Base-by-base conservation (phyloP, 2,888 invertebrate genomes). In the Nomada fabriciana region DNA sequence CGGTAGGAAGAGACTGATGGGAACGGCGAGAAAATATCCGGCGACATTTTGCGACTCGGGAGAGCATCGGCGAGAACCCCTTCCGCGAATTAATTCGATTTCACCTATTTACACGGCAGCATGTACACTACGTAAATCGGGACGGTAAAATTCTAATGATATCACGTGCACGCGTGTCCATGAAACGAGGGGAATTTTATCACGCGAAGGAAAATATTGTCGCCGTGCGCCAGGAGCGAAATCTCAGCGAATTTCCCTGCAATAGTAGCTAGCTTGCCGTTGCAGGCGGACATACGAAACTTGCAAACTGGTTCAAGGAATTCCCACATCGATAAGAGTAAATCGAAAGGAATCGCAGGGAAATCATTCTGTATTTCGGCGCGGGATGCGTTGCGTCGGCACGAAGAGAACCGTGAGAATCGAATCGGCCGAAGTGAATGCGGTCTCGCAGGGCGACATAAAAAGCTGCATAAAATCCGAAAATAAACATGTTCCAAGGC, bases 381-480 rank as follows among this genome's bases (percentile, higher is more conserved):
- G 18, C 57, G 20, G 23, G n/a, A 52, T 2, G 25, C 25, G 53
- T 29, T 29, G 47, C 55, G 20, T 13, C 7, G n/a, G 15, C 47
- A 13, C 47, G 13, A 5, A 5, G 52, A 13, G 36, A 0, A n/a
- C 20, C 59, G 47, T 50, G 69, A 20, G 47, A 73, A 81, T 63
- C 73, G 69, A 76, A 82, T 73, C 82, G 52, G 47, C 50, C 63
- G 36, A 23, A 76, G 81, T 59, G 60, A 67, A 68, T 36, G 61
- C 50, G 42, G 2, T 43, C 42, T 53, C 55, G 53, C 29, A 52
- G 25, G 18, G 60, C 73, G 73, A 72, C 78, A 80, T 76, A 76
- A 85, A 84, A 80, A 68, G 47, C 55, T 63, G 61, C 18, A 50
- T 76, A 75, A 86, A 79, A 71, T 69, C 67, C 60, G 73, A 63